Evolutionary conservation across 2,113 vertebrate genomes (phyloP).

Genomic region (Hippocampus abdominalis): DNA sequence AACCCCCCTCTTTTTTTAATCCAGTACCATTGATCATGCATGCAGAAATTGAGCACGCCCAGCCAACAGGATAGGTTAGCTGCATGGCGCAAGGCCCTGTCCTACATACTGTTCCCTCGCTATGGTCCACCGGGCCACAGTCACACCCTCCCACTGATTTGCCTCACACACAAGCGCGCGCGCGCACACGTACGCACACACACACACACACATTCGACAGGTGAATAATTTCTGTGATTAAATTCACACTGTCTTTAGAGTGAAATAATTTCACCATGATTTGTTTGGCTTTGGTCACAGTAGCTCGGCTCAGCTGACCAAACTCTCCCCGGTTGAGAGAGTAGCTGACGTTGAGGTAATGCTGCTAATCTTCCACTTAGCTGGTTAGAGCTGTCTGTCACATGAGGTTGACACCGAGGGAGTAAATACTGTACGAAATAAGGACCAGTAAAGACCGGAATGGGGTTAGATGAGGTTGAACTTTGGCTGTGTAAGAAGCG

Average conservation of each 20-base stretch:
- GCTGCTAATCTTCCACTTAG: conserved; percentile 67
- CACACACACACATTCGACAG: background rate
- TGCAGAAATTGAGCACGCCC: conserved; percentile 77
- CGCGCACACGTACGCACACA: conserved; percentile 47
- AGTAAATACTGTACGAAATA: conserved; percentile 23
- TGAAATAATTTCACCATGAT: conserved; percentile 11
- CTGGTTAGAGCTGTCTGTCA: conserved; percentile 50
- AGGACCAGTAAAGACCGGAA: background rate
- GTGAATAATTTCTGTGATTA: background rate
- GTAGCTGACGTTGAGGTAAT: conserved; percentile 45
- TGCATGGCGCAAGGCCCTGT: conserved; percentile 59
- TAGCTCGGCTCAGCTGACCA: conserved; percentile 50
- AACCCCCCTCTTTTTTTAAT: conserved; percentile 62
- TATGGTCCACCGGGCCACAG: conserved; percentile 58
- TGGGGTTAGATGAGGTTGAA: conserved; percentile 2
- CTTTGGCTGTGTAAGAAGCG: conserved; percentile 21
- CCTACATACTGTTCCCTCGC: conserved; percentile 74
- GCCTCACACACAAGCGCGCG: conserved; percentile 35
- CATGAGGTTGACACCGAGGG: conserved; percentile 19
- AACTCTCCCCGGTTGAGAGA: conserved; percentile 24
- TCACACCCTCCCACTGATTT: conserved; percentile 58
- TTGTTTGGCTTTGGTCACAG: conserved; percentile 28
- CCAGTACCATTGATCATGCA: conserved; percentile 78
- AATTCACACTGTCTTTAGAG: conserved; percentile 10
- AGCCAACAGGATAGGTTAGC: conserved; percentile 66